Conservation (phyloP, 2,113 vertebrate genomes). For the Hepsetus odoe region DNA sequence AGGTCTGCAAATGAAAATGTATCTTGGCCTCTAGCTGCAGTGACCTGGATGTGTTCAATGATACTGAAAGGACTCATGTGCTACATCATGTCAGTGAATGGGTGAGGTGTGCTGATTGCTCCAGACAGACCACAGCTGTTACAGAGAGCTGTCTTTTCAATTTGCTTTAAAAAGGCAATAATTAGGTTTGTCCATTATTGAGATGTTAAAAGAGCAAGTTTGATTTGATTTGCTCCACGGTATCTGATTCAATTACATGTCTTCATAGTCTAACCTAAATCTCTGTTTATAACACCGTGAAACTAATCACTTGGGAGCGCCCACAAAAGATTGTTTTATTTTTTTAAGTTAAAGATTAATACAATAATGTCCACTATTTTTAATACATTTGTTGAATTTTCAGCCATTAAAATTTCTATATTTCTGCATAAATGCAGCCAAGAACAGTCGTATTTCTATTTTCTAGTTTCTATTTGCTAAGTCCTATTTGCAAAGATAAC, state of each 20-base stretch:
- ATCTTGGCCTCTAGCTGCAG: not conserved
- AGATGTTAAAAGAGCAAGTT: constrained; percentile 13
- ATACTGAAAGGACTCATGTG: constrained; percentile 1
- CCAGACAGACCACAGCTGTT: constrained; percentile 21
- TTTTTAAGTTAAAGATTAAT: too few relatives aligned
- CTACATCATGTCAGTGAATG: not conserved
- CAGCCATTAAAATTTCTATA: too few relatives aligned
- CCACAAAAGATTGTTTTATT: too few relatives aligned
- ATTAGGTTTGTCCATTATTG: constrained; percentile 14
- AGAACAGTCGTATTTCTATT: too few relatives aligned
- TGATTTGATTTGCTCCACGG: not conserved
- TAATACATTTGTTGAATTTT: too few relatives aligned
- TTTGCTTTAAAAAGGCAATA: not conserved
- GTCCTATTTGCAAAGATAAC: too few relatives aligned
- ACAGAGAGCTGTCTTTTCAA: not conserved
- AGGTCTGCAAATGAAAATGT: not conserved
- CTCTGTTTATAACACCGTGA: too few relatives aligned
- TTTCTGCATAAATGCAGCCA: too few relatives aligned
- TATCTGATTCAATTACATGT: not conserved
- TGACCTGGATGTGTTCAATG: constrained; percentile 4
- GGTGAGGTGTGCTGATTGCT: not conserved
- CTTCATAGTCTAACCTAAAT: not conserved
- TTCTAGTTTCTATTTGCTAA: too few relatives aligned
- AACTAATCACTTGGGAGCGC: too few relatives aligned
- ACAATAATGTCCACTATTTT: too few relatives aligned